These are phyloP conservation scores for Gerosis bhagava DNA, from an alignment of 2,888 invertebrate species.

Conservation along the genomic window DNA sequence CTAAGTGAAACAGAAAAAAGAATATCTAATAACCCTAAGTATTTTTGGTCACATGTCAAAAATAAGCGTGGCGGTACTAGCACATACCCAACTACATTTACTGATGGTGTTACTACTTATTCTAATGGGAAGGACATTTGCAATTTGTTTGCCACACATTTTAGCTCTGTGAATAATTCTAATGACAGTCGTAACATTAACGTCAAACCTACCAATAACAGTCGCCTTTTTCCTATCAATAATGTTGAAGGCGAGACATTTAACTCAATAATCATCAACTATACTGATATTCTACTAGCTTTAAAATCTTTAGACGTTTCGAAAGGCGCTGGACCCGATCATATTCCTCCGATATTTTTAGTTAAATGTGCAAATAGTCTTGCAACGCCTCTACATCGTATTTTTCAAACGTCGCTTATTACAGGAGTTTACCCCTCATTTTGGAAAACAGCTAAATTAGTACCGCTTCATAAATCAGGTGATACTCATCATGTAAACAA, in stretches of 20 bases:
- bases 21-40: slow-evolving; percentile 13
- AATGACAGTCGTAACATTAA: too few relatives aligned
- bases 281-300: too few relatives aligned
- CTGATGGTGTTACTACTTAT: not conserved
- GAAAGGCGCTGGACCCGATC: not conserved
- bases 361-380: not conserved
- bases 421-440: slow-evolving; percentile 23
- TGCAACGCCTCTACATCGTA: not conserved
- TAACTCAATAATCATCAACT: too few relatives aligned
- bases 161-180: slow-evolving; percentile 1
- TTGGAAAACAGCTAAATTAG: slow-evolving; percentile 29
- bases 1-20: slow-evolving; percentile 1
- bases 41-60: slow-evolving; percentile 18
- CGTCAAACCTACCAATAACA: too few relatives aligned
- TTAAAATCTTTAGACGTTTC: not conserved
- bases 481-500: slow-evolving; percentile 20
- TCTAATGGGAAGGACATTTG: not conserved
- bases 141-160: slow-evolving; percentile 4
- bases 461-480: slow-evolving; percentile 29
- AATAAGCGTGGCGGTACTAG: slow-evolving; percentile 5
- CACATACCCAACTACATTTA: slow-evolving; percentile 2
- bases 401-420: slow-evolving; percentile 28
- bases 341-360: not conserved
- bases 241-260: too few relatives aligned
- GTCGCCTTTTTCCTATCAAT: too few relatives aligned